phyloP scores from a whole-genome alignment of 2,888 invertebrate genomes.

The Morinoia aosen region DNA sequence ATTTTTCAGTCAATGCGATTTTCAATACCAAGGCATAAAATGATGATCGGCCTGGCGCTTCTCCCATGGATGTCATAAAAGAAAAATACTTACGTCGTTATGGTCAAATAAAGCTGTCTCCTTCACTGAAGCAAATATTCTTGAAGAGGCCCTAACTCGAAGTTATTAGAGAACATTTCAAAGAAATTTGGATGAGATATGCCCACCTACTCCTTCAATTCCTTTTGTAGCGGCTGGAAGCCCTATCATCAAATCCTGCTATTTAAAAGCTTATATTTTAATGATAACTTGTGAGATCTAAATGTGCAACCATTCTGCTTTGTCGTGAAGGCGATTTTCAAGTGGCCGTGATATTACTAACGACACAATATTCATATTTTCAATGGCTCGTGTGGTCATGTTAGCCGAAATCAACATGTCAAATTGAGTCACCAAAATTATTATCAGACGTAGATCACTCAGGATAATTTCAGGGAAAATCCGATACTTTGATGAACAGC shows the following conservation, averaged over 20 bases:
- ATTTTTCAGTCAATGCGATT: conserved; percentile 19
- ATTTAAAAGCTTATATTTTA: neutral
- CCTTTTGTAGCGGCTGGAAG: neutral
- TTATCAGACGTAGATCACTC: neutral
- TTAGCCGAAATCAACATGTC: neutral
- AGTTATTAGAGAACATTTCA: conserved; percentile 34
- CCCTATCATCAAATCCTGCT: neutral
- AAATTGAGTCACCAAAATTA: neutral
- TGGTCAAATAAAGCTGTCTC: conserved; percentile 39
- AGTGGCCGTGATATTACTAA: neutral
- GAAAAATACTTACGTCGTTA: conserved; percentile 42
- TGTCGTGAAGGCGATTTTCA: neutral
- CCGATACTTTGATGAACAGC: neutral
- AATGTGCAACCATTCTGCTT: neutral
- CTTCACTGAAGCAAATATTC: conserved; percentile 34
- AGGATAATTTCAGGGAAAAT: neutral
- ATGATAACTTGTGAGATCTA: neutral
- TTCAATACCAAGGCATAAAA: conserved; percentile 37
- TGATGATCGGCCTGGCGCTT: conserved; percentile 30
- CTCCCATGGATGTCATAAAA: conserved; percentile 9
- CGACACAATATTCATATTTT: neutral
- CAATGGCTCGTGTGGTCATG: neutral
- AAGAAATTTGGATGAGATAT: conserved; percentile 43
- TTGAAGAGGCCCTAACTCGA: conserved; percentile 25
- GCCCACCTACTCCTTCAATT: neutral